Conservation (phyloP, 1,140 invertebrate species). For the Meloidogyne floridensis region DNA sequence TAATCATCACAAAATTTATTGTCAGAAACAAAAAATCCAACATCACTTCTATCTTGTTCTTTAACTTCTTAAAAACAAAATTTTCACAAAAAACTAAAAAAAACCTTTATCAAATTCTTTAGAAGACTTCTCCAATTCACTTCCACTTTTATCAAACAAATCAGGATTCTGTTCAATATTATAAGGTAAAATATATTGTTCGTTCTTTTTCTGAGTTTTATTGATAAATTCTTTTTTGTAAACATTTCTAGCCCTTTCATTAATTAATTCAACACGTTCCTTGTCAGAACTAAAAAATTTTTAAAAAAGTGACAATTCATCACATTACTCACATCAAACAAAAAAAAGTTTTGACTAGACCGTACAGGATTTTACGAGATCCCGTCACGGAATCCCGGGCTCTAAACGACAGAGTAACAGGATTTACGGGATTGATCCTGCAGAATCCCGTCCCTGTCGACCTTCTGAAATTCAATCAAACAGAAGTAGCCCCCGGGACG, state of each 20-base stretch:
- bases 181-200: constrained; percentile 8
- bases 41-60: constrained; percentile 20
- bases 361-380: too few relatives aligned
- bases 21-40: constrained; percentile 42
- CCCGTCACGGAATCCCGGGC: too few relatives aligned
- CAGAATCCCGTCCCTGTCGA: too few relatives aligned
- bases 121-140: background rate
- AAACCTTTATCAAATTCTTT: background rate
- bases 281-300: background rate
- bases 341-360: too few relatives aligned
- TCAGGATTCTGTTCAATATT: constrained; percentile 7
- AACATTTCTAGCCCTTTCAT: constrained; percentile 1
- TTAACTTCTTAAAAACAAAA: background rate
- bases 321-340: too few relatives aligned
- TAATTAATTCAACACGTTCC: background rate
- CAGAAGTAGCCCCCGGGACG: too few relatives aligned
- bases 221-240: background rate
- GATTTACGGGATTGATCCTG: too few relatives aligned
- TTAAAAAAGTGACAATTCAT: too few relatives aligned
- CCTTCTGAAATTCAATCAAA: too few relatives aligned
- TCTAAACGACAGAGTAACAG: too few relatives aligned
- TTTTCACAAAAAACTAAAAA: background rate
- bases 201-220: background rate
- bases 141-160: background rate
- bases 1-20: constrained; percentile 49